Percentiles rank a stretch among this genome's conserved stretches.
Conservation (phyloP, 2,113 vertebrate species). For the Cercopithecus mona region DNA sequence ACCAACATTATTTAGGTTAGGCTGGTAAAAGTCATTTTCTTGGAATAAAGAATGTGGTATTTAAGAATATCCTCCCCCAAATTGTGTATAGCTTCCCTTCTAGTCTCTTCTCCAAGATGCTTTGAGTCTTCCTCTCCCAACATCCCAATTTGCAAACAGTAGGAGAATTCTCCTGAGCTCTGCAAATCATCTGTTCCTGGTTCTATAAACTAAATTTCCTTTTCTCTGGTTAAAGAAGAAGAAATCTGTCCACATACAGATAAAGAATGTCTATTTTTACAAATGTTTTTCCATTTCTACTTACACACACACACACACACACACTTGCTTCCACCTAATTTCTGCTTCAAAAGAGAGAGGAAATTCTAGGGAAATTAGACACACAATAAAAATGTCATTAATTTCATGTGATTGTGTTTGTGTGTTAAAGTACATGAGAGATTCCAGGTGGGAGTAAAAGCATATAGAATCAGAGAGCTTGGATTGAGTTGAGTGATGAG, state of each 20-base stretch:
- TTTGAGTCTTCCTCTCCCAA: neutral
- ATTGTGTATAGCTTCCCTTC: neutral
- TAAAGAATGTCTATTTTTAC: neutral
- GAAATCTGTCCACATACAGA: neutral
- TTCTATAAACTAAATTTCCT: neutral
- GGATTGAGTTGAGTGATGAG: neutral
- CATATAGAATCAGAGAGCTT: neutral
- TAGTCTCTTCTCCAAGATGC: neutral
- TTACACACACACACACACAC: neutral
- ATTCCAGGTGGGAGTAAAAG: neutral
- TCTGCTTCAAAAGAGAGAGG: neutral
- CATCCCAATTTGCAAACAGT: neutral
- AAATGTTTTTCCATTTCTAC: neutral
- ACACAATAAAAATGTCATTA: neutral
- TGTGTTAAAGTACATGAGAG: neutral
- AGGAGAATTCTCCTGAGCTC: neutral
- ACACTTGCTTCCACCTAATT: neutral
- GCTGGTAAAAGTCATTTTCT: neutral
- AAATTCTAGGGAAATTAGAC: neutral
- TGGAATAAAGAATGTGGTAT: neutral
- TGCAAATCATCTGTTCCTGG: neutral
- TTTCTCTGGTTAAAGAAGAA: neutral
- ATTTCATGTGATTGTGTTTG: neutral
- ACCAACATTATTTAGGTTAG: neutral
- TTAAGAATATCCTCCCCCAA: neutral